phyloP scores from a whole-genome alignment of 2,113 vertebrate genomes.

The Burhinus bistriatus region DNA sequence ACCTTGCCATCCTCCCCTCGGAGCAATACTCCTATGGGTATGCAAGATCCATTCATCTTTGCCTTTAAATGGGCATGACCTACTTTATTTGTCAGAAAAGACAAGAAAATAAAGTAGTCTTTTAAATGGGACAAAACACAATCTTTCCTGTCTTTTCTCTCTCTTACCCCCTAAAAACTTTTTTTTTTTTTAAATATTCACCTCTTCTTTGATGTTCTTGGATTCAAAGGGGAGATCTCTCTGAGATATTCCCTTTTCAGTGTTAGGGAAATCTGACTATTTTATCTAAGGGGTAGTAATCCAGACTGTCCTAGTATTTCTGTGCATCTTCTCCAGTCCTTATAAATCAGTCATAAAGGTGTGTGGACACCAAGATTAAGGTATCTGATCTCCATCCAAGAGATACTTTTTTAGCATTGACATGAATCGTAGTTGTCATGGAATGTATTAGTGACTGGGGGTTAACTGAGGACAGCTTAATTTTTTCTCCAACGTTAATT shows the following conservation, averaged over 20 bases:
- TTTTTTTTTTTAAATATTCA: not conserved
- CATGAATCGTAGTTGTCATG: not conserved
- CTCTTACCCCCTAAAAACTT: not conserved
- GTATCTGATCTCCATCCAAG: not conserved
- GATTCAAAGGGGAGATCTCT: not conserved
- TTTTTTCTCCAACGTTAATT: not conserved
- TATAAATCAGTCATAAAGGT: not conserved
- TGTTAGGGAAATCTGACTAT: not conserved
- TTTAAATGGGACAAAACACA: not conserved
- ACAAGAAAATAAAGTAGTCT: not conserved
- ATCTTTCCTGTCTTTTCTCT: not conserved
- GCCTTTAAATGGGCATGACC: not conserved
- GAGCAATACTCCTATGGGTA: conserved; percentile 98
- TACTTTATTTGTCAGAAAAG: not conserved
- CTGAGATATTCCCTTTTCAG: not conserved
- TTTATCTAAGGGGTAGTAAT: not conserved
- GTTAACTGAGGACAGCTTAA: not conserved
- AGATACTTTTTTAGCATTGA: not conserved
- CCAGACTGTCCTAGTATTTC: not conserved
- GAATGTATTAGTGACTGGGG: not conserved
- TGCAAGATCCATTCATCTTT: not conserved
- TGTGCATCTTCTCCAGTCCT: not conserved
- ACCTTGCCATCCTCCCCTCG: conserved; percentile 95
- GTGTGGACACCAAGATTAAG: not conserved
- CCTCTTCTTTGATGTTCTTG: not conserved